These are phyloP conservation scores for Corythornis cristatus DNA, from an alignment of 2,113 vertebrate species.

Conservation along the genomic window DNA sequence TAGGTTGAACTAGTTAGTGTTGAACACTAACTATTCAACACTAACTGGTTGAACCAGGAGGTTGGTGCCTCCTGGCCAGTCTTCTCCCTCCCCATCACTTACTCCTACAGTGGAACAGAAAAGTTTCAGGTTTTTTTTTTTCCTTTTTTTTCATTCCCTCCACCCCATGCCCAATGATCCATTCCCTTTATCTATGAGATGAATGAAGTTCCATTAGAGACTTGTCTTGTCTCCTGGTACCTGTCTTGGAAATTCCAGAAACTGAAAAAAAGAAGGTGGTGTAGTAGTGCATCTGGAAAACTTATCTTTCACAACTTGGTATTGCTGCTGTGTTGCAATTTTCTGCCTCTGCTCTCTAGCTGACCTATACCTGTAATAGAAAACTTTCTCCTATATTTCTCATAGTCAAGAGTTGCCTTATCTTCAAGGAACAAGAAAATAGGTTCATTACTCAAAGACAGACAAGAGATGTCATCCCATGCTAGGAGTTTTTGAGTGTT, in stretches of 20 bases:
- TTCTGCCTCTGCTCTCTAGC: slow-evolving; percentile 43
- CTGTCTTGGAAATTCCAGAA: not conserved
- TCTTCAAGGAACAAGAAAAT: slow-evolving; percentile 60
- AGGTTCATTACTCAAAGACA: slow-evolving; percentile 63
- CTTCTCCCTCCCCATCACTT: not conserved
- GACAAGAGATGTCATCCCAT: slow-evolving; percentile 19
- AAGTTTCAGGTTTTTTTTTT: not conserved
- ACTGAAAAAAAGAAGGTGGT: not conserved
- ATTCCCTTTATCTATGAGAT: not conserved
- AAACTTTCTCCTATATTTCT: slow-evolving; percentile 59
- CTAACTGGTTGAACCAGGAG: too few species aligned
- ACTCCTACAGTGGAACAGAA: not conserved
- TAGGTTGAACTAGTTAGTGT: not conserved
- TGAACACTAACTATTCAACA: too few species aligned
- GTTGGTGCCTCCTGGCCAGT: not conserved
- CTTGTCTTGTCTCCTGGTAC: not conserved
- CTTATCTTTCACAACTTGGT: not conserved
- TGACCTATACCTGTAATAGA: slow-evolving; percentile 55
- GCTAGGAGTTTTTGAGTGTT: not conserved
- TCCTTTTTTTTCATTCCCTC: not conserved
- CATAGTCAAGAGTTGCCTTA: slow-evolving; percentile 61
- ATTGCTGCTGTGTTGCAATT: not conserved
- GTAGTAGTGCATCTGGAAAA: not conserved
- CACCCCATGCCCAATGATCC: not conserved
- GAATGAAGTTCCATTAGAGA: not conserved